These are phyloP conservation scores for Sinodicranocentrus sp. DNA, from an alignment of 2,888 invertebrate genomes.

Conservation along the genomic window DNA sequence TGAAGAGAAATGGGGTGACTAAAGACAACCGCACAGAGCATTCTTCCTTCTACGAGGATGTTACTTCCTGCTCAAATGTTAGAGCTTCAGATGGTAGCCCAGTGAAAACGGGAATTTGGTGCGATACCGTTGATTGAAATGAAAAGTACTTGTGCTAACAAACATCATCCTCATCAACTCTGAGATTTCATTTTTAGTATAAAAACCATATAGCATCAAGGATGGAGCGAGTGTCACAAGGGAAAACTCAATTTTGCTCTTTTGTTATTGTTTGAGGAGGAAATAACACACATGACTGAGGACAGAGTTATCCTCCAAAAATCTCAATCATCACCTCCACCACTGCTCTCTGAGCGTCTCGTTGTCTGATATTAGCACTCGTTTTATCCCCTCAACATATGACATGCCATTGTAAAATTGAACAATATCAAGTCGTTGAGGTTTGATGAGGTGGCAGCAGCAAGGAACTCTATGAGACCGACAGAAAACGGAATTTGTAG, in stretches of 20 bases:
- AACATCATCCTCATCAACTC: constrained; percentile 8
- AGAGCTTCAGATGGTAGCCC: too few species aligned
- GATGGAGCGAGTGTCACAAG: neutral
- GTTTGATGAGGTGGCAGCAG: too few species aligned
- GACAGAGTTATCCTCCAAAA: neutral
- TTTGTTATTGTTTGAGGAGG: neutral
- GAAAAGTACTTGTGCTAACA: constrained; percentile 61
- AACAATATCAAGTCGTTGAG: neutral
- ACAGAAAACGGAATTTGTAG: too few species aligned
- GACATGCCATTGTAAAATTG: neutral
- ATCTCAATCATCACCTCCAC: constrained; percentile 47
- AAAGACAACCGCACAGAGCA: constrained; percentile 34
- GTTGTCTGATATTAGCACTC: too few species aligned
- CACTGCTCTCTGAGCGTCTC: neutral
- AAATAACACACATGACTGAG: constrained; percentile 22
- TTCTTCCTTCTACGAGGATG: too few species aligned
- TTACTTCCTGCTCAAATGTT: too few species aligned
- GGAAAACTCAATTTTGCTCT: constrained; percentile 3
- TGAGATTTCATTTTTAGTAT: neutral
- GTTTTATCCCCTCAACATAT: neutral
- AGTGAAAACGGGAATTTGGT: neutral
- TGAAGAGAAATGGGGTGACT: constrained; percentile 54
- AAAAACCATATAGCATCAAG: too few species aligned
- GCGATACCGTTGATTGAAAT: constrained; percentile 25
- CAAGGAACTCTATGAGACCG: too few species aligned